A percentile compares a stretch with the other conserved stretches of the same genome.
Conservation (phyloP, 2,797 vertebrate species). For the Sciaenops ocellatus region DNA sequence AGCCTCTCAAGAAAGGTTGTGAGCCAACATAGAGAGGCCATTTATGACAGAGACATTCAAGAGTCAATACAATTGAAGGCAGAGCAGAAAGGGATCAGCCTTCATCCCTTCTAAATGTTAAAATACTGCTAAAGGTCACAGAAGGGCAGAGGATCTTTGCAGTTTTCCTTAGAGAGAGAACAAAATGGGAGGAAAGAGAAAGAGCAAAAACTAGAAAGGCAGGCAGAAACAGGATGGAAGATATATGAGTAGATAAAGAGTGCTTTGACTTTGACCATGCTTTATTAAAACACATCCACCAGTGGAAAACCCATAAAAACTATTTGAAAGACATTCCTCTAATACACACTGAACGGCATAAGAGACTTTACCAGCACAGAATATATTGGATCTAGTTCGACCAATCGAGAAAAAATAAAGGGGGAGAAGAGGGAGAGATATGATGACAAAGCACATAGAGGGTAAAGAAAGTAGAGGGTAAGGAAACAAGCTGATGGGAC, state of each 20-base stretch:
- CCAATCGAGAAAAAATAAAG: neutral
- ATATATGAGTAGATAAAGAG: neutral
- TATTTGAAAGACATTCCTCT: neutral
- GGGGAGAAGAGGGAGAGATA: neutral
- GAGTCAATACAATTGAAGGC: conserved; percentile 27
- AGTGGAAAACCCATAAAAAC: conserved; percentile 10
- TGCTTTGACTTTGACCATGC: conserved; percentile 11
- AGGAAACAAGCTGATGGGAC: conserved; percentile 41
- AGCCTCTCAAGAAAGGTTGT: conserved; percentile 26
- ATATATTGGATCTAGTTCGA: neutral
- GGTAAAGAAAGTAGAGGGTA: conserved; percentile 25
- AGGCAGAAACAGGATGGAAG: conserved; percentile 18
- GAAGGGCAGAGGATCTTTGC: conserved; percentile 19
- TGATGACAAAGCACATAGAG: conserved; percentile 5
- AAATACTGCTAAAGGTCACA: conserved; percentile 54
- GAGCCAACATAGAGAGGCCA: conserved; percentile 24
- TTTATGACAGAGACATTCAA: conserved; percentile 28
- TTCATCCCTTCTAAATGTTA: conserved; percentile 55
- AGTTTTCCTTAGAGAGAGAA: conserved; percentile 22
- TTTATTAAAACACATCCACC: conserved; percentile 18
- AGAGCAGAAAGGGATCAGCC: conserved; percentile 4
- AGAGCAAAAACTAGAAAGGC: neutral
- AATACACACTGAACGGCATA: neutral
- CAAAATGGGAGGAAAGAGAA: neutral
- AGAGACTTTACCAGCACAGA: neutral